Conservation (phyloP, 1,140 invertebrate genomes). For the Hycleus phaleratus region DNA sequence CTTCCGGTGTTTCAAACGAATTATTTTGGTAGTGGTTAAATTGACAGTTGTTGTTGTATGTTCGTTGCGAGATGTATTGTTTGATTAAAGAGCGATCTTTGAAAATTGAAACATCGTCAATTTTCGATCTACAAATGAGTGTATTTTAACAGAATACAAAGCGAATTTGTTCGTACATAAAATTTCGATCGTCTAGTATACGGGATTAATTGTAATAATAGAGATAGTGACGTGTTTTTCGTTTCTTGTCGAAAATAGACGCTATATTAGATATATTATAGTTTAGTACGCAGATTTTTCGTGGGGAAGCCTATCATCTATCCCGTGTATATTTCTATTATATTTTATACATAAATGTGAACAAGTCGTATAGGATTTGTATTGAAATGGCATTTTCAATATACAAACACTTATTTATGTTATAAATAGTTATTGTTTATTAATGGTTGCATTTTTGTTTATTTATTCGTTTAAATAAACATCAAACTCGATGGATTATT, state of each 20-base stretch:
- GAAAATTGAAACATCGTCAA: too few species aligned
- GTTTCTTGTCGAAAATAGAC: not conserved
- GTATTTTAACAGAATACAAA: too few species aligned
- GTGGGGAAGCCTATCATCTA: conserved; percentile 19
- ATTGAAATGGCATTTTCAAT: conserved; percentile 20
- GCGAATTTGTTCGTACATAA: too few species aligned
- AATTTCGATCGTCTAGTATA: too few species aligned
- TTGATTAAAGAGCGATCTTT: too few species aligned
- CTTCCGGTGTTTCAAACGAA: conserved; percentile 23
- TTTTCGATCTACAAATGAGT: too few species aligned
- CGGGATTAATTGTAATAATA: too few species aligned
- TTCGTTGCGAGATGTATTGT: not conserved
- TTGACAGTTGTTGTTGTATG: conserved; percentile 9
- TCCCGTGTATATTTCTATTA: not conserved
- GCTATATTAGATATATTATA: not conserved
- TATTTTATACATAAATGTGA: not conserved
- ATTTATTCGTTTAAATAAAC: conserved; percentile 7
- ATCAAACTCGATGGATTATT: not conserved
- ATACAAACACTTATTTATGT: conserved; percentile 1
- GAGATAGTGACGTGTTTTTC: too few species aligned
- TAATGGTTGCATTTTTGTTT: conserved; percentile 1
- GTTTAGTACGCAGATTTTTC: conserved; percentile 8
- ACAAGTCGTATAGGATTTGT: not conserved
- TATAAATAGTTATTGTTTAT: not conserved
- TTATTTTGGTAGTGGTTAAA: conserved; percentile 9